Conservation (phyloP, 2,113 vertebrate species). For the Eublepharis macularius region DNA sequence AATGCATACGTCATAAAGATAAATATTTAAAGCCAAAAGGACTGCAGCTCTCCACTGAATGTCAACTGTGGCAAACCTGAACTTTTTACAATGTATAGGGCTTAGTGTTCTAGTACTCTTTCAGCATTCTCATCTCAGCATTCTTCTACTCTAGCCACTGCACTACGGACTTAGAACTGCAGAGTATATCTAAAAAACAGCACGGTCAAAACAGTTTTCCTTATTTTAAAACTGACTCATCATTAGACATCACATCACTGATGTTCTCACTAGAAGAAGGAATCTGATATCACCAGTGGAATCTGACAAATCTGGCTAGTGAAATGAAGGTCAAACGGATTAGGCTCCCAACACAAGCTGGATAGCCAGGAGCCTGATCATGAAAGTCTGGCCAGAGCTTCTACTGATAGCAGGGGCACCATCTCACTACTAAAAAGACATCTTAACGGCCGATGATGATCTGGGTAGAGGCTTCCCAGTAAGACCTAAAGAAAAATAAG, state of each 20-base stretch:
- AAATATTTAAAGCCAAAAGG: not conserved
- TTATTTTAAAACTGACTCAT: not conserved
- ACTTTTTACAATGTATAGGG: no score
- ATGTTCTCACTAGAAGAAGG: not conserved
- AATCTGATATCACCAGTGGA: not conserved
- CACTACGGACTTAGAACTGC: not conserved
- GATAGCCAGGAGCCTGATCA: no score
- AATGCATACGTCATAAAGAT: not conserved
- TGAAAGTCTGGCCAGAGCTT: no score
- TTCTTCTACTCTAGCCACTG: rapidly evolving
- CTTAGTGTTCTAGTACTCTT: no score
- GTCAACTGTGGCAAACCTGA: not conserved
- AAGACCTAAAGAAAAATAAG: no score
- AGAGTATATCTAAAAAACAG: not conserved
- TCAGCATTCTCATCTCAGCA: no score
- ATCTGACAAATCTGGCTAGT: not conserved
- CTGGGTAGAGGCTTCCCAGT: no score
- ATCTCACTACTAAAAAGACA: no score
- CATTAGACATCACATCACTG: not conserved
- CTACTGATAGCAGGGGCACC: no score
- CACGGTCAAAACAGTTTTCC: not conserved
- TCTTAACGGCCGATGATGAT: no score
- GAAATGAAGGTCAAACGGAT: not conserved
- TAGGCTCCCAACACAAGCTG: no score
- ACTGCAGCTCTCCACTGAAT: not conserved